Evolutionary conservation across 2,113 vertebrate species (phyloP), one percentile per base, ranked within the genome.

Genomic region (Bostrychus sinensis): DNA sequence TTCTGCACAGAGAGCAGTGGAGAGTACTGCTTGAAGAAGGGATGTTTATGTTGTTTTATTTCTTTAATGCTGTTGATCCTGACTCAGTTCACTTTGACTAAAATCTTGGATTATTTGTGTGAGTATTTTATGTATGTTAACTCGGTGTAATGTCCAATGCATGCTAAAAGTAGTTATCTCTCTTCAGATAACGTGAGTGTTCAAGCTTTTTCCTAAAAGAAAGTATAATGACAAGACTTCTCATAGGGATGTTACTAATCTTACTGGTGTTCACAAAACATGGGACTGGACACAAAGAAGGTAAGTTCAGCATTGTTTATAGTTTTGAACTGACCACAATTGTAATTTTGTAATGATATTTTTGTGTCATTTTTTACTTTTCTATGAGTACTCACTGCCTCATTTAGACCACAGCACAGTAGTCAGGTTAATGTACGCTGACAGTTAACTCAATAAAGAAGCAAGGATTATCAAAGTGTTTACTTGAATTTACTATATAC

Each of bases 21-120:
- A 65, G 72, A 61, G 66, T 11, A 30, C 19, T 41, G 5, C 9
- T 62, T 7, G 4, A 38, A 41, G 28, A 23, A 62, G 38, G 55
- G 60, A 55, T 28, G 36, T 50, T 39, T n/a, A 20, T 22, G 2
- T 19, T 8, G 17, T 42, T 48, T 26, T 7, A 22, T 10, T 41
- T 20, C 14, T 2, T 12, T 1, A 5, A 7, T 39, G 43, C 4
- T 22, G 11, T 36, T 39, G n/a, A 8, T 26, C 4, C 3, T 3
- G 14, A 37, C 5, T n/a, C 5, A 5, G 26, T 16, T 5, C n/a
- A 5, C 1, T 2, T 20, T 0, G 8, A 6, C 10, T 17, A 9
- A 23, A 30, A 2, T 0, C 6, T 12, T 34, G 19, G 55, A 28
- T 4, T 12, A 51, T 25, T 61, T 4, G 7, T 23, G 53, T 43